Conservation (phyloP, 2,113 vertebrate species). For the Gopherus flavomarginatus region DNA sequence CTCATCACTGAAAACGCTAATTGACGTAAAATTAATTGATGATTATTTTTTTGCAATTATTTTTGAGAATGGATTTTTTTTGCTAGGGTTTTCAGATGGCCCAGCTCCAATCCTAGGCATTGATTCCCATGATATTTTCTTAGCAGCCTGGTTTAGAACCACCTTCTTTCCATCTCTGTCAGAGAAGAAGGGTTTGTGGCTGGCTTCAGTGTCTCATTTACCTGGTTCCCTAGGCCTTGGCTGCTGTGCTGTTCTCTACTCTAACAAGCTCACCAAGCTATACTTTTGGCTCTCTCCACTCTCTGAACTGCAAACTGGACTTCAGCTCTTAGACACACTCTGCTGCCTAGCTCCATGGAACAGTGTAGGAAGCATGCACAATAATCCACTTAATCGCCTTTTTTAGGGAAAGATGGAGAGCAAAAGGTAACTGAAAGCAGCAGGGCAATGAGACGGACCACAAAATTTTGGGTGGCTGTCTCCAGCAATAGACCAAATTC, state of each 20-base stretch:
- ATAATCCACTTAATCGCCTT: slow-evolving; percentile 20
- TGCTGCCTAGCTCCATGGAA: not conserved
- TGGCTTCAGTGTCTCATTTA: not conserved
- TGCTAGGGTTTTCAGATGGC: not conserved
- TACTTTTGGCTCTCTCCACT: slow-evolving; percentile 30
- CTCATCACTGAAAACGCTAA: not conserved
- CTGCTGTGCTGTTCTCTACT: slow-evolving; percentile 4
- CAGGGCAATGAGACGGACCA: not conserved
- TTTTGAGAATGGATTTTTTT: not conserved
- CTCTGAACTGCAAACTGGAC: not conserved
- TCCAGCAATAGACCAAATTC: not conserved
- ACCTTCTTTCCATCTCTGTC: not conserved
- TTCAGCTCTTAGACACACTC: slow-evolving; percentile 27
- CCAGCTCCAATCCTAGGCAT: slow-evolving; percentile 7
- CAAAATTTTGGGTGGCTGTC: not conserved
- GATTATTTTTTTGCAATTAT: slow-evolving; percentile 33
- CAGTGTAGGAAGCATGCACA: not conserved
- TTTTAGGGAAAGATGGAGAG: slow-evolving; percentile 1
- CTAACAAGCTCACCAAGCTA: slow-evolving; percentile 3
- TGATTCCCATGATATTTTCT: not conserved
- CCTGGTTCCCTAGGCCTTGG: not conserved
- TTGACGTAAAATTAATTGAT: slow-evolving; percentile 10
- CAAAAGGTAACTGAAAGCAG: not conserved
- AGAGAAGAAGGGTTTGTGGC: slow-evolving; percentile 21
- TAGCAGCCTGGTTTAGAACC: slow-evolving; percentile 12